Evolutionary conservation across 2,113 vertebrate genomes (phyloP).

Genomic region (Thermophis baileyi): DNA sequence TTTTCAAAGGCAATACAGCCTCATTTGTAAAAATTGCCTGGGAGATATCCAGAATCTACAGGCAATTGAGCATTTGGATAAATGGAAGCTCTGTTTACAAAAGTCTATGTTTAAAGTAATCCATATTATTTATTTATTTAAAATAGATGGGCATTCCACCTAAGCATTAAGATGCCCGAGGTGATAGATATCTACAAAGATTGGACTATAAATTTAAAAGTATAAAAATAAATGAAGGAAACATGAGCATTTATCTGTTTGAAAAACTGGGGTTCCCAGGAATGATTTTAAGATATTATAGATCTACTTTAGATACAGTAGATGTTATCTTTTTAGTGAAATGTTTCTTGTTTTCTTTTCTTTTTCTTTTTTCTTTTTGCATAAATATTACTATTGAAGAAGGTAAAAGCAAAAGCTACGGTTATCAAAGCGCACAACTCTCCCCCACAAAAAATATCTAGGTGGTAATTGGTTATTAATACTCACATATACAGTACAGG

Average conservation of each 20-base stretch:
- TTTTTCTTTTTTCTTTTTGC: not conserved
- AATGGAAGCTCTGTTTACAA: conserved; percentile 10
- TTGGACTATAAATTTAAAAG: not conserved
- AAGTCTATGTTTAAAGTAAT: not conserved
- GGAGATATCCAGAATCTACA: conserved; percentile 13
- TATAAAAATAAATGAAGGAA: conserved; percentile 1
- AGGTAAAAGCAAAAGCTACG: not conserved
- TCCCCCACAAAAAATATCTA: not conserved
- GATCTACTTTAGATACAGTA: not conserved
- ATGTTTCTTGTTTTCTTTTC: conserved; percentile 25
- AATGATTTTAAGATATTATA: not conserved
- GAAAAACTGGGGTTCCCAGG: not conserved
- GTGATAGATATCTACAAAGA: not conserved
- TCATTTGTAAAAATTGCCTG: conserved; percentile 31
- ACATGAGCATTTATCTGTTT: not conserved
- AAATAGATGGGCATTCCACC: not conserved
- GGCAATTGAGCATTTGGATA: conserved; percentile 22
- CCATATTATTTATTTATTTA: not conserved
- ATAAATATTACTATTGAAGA: conserved; percentile 19
- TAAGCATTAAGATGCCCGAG: not conserved
- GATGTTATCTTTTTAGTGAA: not conserved
- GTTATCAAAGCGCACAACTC: not conserved
- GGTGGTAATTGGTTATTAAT: not conserved
- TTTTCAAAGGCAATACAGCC: conserved; percentile 16
- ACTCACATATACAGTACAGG: not conserved